These are phyloP conservation scores for Cyrtonyx montezumae DNA, from an alignment of 2,113 vertebrate species.

Conservation along the genomic window DNA sequence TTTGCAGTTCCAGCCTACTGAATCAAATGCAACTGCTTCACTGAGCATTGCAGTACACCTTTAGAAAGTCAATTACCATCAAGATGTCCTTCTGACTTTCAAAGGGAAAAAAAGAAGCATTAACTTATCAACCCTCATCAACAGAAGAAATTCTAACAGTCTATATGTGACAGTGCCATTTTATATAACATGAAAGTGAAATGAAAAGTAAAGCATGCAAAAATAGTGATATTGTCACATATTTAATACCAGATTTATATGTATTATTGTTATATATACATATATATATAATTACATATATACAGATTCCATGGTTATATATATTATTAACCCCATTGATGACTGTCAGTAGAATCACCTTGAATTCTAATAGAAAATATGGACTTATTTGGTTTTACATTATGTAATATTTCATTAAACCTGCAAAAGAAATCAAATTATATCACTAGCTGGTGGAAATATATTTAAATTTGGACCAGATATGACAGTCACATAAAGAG, in stretches of 20 bases:
- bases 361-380: slow-evolving; percentile 44
- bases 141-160: slow-evolving; percentile 31
- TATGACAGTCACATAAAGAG: slow-evolving; percentile 15
- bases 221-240: background rate
- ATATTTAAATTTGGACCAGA: slow-evolving; percentile 21
- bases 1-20: slow-evolving; percentile 43
- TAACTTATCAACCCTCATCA: slow-evolving; percentile 48
- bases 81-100: slow-evolving; percentile 76
- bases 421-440: slow-evolving; percentile 22
- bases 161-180: slow-evolving; percentile 30
- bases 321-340: background rate
- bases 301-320: too few relatives aligned
- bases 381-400: slow-evolving; percentile 25
- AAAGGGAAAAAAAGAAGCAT: slow-evolving; percentile 57
- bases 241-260: slow-evolving; percentile 14
- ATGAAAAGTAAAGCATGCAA: slow-evolving; percentile 48
- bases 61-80: slow-evolving; percentile 84
- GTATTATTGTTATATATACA: background rate
- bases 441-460: background rate
- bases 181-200: slow-evolving; percentile 38
- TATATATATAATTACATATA: too few relatives aligned
- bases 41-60: slow-evolving; percentile 22
- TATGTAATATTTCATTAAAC: slow-evolving; percentile 26
- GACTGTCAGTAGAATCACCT: background rate
- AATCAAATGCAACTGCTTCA: slow-evolving; percentile 58